phyloP scores from a whole-genome alignment of 2,797 vertebrate species.

The Chiroxiphia lanceolata region DNA sequence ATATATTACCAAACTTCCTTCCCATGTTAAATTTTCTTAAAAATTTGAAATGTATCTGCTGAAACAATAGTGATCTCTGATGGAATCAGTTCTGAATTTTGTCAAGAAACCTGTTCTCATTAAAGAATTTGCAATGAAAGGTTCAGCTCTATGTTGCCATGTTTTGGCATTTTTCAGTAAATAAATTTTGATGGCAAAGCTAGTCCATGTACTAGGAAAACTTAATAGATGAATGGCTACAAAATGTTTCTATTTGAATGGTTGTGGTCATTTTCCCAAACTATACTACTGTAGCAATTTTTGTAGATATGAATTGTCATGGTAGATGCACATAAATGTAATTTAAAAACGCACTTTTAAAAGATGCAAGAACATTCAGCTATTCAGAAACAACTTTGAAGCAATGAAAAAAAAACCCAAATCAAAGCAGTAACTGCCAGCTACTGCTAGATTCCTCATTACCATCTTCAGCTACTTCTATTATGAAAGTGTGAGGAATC shows the following conservation, averaged over 20 bases:
- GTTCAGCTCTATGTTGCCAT: fast-evolving
- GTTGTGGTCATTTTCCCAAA: background rate
- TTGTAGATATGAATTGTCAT: background rate
- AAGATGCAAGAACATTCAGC: background rate
- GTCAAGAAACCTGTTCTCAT: background rate
- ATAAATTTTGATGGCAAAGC: background rate
- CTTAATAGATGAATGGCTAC: background rate
- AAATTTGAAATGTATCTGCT: background rate
- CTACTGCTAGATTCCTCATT: background rate
- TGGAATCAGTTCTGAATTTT: background rate
- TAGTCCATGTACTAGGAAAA: background rate
- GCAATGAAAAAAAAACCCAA: fast-evolving
- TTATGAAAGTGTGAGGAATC: background rate
- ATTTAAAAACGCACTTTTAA: background rate
- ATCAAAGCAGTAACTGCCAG: background rate
- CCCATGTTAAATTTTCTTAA: background rate
- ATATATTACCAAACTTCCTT: background rate
- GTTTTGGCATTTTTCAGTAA: background rate
- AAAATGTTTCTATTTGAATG: background rate
- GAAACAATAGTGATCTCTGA: background rate
- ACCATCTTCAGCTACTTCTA: background rate
- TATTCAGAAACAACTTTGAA: background rate
- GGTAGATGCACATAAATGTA: background rate
- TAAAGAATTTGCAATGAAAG: background rate
- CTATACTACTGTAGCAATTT: background rate